Conservation (phyloP, 2,113 vertebrate genomes). For the Diadophis punctatus region DNA sequence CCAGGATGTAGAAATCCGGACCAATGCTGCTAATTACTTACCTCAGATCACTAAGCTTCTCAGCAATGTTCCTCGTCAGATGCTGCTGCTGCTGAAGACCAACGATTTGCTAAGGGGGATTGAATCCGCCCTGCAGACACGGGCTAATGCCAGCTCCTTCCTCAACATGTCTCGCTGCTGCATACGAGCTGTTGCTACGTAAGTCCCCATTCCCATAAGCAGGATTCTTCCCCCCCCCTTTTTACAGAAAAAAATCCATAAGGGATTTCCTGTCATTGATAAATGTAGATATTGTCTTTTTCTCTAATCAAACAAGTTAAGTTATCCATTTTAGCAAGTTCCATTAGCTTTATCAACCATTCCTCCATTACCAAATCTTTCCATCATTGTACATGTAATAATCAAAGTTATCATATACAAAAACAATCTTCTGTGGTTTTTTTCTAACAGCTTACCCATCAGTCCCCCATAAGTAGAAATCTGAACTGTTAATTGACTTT, state of each 20-base stretch:
- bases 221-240: background rate
- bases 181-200: conserved; percentile 82
- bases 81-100: conserved; percentile 95
- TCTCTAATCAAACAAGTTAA: background rate
- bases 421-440: background rate
- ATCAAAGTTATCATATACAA: background rate
- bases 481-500: background rate
- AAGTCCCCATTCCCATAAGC: conserved; percentile 44
- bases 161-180: conserved; percentile 97
- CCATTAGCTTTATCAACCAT: background rate
- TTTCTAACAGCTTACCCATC: background rate
- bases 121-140: conserved; percentile 82
- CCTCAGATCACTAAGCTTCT: conserved; percentile 94
- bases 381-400: background rate
- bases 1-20: conserved; percentile 86
- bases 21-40: conserved; percentile 84
- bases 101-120: conserved; percentile 93
- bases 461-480: background rate
- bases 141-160: conserved; percentile 89
- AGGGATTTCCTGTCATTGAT: background rate
- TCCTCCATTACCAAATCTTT: background rate
- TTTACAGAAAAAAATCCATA: background rate
- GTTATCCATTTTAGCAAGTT: background rate
- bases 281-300: background rate
- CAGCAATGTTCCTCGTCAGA: conserved; percentile 87